A percentile compares a stretch with the other conserved stretches of the same genome.
These are phyloP conservation scores for Betta splendens DNA, from an alignment of 2,797 vertebrate genomes.

Conservation along the genomic window DNA sequence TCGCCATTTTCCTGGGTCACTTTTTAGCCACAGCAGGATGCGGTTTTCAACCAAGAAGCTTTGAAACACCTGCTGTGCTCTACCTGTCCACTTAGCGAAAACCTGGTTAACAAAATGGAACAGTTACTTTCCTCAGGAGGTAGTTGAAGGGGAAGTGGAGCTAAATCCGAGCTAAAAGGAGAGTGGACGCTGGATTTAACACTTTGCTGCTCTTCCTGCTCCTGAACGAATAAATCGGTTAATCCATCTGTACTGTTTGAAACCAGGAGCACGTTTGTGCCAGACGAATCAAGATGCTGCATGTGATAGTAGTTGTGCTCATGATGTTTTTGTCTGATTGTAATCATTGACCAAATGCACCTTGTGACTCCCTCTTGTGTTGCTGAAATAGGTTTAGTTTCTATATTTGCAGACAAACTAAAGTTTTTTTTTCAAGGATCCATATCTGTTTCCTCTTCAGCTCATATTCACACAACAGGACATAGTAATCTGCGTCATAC, in stretches of 20 bases:
- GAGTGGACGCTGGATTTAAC: neutral
- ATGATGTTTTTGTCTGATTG: conserved; percentile 2
- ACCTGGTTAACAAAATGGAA: neutral
- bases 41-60: neutral
- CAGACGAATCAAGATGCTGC: neutral
- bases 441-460: neutral
- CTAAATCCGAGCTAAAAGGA: neutral
- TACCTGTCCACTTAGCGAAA: conserved; percentile 1
- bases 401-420: conserved; percentile 32
- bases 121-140: neutral
- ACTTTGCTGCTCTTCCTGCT: neutral
- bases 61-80: neutral
- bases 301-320: neutral
- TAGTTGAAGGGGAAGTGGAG: neutral
- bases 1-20: neutral
- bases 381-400: too few species aligned
- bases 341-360: conserved; percentile 16
- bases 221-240: neutral
- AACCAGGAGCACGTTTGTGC: too few species aligned
- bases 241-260: too few species aligned
- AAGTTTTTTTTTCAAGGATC: neutral
- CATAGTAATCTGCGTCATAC: conserved; percentile 3
- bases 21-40: neutral
- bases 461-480: conserved; percentile 5
- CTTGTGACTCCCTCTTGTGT: too few species aligned